phyloP scores from a whole-genome alignment of 64 coral and sea anemone genomes.

The Trachythela sp. region DNA sequence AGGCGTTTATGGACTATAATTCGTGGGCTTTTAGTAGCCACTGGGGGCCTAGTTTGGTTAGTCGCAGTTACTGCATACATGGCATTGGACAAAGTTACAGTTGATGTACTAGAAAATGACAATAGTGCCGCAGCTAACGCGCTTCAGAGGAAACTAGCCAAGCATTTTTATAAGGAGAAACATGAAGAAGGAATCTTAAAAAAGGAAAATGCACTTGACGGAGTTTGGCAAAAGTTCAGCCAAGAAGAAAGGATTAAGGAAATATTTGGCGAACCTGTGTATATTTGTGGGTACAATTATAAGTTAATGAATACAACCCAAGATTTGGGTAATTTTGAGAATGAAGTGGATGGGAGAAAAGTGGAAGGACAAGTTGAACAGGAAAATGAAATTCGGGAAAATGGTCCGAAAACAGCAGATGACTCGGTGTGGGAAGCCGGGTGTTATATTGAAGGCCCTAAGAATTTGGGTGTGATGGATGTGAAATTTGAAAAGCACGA shows the following conservation, averaged over 20 bases:
- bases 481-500: slow-evolving; percentile 65
- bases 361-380: neutral
- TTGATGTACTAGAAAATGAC: slow-evolving; percentile 56
- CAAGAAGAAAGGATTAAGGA: slow-evolving; percentile 32
- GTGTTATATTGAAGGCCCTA: slow-evolving; percentile 66
- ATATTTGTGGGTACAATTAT: slow-evolving; percentile 38
- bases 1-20: slow-evolving; percentile 48
- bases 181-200: slow-evolving; percentile 4
- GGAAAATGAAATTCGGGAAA: neutral
- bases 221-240: slow-evolving; percentile 29
- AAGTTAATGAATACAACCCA: neutral
- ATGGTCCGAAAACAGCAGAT: neutral
- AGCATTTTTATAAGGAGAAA: slow-evolving; percentile 53
- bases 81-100: slow-evolving; percentile 49
- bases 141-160: slow-evolving; percentile 36
- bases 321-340: slow-evolving; percentile 34
- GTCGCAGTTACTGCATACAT: slow-evolving; percentile 27
- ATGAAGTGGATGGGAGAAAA: slow-evolving; percentile 11
- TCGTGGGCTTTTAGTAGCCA: slow-evolving; percentile 50
- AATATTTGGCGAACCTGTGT: slow-evolving; percentile 55
- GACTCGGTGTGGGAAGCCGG: slow-evolving; percentile 55
- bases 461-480: slow-evolving; percentile 63
- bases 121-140: slow-evolving; percentile 25
- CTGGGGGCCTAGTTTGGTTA: slow-evolving; percentile 61
- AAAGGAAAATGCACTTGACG: slow-evolving; percentile 19